These are phyloP conservation scores for Heliconius sara DNA, from an alignment of 2,888 invertebrate genomes.

Conservation along the genomic window DNA sequence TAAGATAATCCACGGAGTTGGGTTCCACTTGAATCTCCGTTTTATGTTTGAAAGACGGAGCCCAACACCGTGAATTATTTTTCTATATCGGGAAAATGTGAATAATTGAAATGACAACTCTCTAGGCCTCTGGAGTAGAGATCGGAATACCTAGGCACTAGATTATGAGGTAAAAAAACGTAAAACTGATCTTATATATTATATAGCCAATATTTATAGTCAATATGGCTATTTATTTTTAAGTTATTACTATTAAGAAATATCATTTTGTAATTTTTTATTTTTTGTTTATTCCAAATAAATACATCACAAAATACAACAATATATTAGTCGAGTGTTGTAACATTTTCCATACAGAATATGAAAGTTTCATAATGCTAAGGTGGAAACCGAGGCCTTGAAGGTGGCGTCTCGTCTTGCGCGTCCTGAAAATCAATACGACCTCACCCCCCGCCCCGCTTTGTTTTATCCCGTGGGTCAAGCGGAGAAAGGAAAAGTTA, in stretches of 20 bases:
- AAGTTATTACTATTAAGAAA: no score
- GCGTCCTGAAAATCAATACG: constrained; percentile 72
- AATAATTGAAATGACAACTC: no score
- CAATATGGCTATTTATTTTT: no score
- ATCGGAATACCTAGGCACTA: no score
- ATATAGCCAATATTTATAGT: no score
- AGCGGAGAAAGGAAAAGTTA: constrained; percentile 26
- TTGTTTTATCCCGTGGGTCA: constrained; percentile 42
- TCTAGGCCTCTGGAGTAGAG: no score
- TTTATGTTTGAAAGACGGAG: not conserved
- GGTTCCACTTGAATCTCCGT: not conserved
- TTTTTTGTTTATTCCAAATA: no score
- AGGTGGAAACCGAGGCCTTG: constrained; percentile 36
- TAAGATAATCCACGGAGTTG: not conserved
- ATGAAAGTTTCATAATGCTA: constrained; percentile 13
- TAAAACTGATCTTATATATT: no score
- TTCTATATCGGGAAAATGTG: not conserved
- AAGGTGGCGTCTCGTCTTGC: constrained; percentile 57
- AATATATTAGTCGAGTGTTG: not conserved
- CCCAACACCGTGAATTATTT: not conserved
- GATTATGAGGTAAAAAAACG: no score
- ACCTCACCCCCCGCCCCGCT: constrained; percentile 48
- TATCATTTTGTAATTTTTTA: no score
- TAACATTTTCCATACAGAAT: not conserved
- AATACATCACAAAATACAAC: not conserved